Evolutionary conservation across 2,113 vertebrate genomes (phyloP).

Genomic region (Nannobrachium achirus): DNA sequence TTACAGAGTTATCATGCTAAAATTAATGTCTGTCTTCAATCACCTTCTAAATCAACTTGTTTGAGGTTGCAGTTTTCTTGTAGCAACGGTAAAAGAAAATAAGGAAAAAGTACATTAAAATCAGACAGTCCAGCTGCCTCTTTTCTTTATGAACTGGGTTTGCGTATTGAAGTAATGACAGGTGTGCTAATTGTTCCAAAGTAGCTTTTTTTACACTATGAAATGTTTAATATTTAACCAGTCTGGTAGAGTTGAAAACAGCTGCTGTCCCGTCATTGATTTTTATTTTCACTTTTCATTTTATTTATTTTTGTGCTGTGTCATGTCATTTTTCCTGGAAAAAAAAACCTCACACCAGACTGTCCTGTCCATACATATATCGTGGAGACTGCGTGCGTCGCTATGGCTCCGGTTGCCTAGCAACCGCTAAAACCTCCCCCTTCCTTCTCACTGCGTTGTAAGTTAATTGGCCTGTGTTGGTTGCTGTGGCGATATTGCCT

Average conservation of each 20-base stretch:
- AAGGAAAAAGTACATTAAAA: constrained; percentile 28
- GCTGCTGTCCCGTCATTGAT: constrained; percentile 75
- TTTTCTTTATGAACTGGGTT: constrained; percentile 34
- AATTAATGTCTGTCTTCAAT: constrained; percentile 56
- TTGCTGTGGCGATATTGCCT: constrained; percentile 86
- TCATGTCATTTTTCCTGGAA: constrained; percentile 79
- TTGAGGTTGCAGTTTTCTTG: constrained; percentile 47
- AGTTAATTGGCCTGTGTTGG: constrained; percentile 87
- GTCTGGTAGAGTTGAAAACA: constrained; percentile 66
- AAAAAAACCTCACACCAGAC: constrained; percentile 76
- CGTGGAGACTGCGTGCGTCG: constrained; percentile 84
- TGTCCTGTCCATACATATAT: constrained; percentile 82
- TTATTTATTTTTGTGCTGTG: constrained; percentile 84
- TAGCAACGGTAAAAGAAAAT: constrained; percentile 43
- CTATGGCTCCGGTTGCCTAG: constrained; percentile 84
- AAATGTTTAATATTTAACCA: constrained; percentile 66
- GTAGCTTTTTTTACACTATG: constrained; percentile 35
- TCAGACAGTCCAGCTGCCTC: constrained; percentile 22
- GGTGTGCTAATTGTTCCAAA: constrained; percentile 17
- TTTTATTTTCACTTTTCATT: constrained; percentile 74
- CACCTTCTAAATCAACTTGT: constrained; percentile 57
- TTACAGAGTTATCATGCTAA: constrained; percentile 37
- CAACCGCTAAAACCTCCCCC: constrained; percentile 82
- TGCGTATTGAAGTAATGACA: constrained; percentile 11
- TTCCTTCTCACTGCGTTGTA: constrained; percentile 84